These are phyloP conservation scores for Ctenopoma kingsleyae DNA, from an alignment of 2,797 vertebrate genomes.

Conservation along the genomic window DNA sequence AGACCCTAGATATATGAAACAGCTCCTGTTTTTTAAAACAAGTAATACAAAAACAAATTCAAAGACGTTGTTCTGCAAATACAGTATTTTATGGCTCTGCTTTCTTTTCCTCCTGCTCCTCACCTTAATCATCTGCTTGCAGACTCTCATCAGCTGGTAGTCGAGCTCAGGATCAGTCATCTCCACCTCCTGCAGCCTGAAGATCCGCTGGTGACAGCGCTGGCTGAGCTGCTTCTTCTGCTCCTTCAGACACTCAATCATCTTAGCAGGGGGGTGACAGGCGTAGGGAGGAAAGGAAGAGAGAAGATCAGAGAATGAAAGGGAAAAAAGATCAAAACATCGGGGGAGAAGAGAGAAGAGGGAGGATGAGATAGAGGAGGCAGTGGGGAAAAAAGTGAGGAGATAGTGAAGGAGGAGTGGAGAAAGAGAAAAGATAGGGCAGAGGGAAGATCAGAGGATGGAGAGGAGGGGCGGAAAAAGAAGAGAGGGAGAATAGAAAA, in stretches of 20 bases:
- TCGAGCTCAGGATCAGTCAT: slow-evolving; percentile 97
- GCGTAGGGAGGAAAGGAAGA: neutral
- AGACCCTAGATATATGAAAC: too few species aligned
- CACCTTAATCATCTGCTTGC: slow-evolving; percentile 99
- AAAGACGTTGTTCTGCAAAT: neutral
- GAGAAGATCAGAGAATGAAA: too few species aligned
- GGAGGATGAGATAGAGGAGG: neutral
- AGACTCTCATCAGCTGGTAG: slow-evolving; percentile 97
- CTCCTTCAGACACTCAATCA: slow-evolving; percentile 97
- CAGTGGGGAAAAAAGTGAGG: neutral
- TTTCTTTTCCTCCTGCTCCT: slow-evolving; percentile 3
- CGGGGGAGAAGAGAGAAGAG: neutral
- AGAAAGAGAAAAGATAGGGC: too few species aligned
- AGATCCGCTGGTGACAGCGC: slow-evolving; percentile 94
- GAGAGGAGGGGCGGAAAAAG: neutral
- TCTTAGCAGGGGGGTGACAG: slow-evolving; percentile 74
- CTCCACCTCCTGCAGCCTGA: slow-evolving; percentile 94
- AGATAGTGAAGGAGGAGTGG: too few species aligned
- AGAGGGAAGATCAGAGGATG: neutral
- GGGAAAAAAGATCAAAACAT: too few species aligned
- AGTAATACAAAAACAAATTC: neutral
- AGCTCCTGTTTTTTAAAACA: too few species aligned
- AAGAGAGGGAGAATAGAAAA: neutral
- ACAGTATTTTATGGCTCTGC: neutral
- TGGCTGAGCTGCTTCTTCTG: slow-evolving; percentile 90